Evolutionary conservation across 2,888 invertebrate genomes (phyloP).

Genomic region (Ptychoptera albimana): DNA sequence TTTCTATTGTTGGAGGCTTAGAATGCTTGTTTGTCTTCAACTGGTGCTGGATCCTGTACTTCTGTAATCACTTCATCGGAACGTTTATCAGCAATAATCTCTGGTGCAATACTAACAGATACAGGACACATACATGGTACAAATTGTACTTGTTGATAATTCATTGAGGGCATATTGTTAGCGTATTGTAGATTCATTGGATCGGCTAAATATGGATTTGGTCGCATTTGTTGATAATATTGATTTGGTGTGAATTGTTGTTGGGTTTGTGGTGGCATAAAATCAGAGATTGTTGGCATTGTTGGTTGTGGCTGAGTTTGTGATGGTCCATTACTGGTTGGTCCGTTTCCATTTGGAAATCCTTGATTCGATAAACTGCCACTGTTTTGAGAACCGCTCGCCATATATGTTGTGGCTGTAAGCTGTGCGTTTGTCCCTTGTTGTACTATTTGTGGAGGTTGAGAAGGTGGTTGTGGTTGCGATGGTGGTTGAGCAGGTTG

Average conservation of each 20-base stretch:
- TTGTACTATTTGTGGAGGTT: slow-evolving; percentile 2
- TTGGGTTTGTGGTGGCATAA: slow-evolving; percentile 2
- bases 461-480: slow-evolving; percentile 1
- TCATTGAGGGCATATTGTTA: slow-evolving; percentile 1
- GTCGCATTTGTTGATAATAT: slow-evolving; percentile 4
- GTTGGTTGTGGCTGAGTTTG: not conserved
- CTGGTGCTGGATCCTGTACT: too few relatives aligned
- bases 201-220: not conserved
- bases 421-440: not conserved
- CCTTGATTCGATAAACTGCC: not conserved
- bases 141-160: slow-evolving; percentile 10
- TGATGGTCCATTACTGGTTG: not conserved
- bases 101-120: slow-evolving; percentile 4
- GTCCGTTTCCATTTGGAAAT: too few relatives aligned
- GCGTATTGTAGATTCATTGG: slow-evolving; percentile 3
- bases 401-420: not conserved
- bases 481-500: slow-evolving; percentile 2
- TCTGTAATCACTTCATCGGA: not conserved
- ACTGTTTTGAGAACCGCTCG: not conserved
- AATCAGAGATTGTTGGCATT: slow-evolving; percentile 2
- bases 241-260: slow-evolving; percentile 7
- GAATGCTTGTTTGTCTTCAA: too few relatives aligned
- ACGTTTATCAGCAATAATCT: slow-evolving; percentile 1
- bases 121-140: slow-evolving; percentile 14
- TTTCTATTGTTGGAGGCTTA: too few relatives aligned